Base-by-base conservation (phyloP, 1,140 invertebrate genomes). In the Belonocnema kinseyi region DNA sequence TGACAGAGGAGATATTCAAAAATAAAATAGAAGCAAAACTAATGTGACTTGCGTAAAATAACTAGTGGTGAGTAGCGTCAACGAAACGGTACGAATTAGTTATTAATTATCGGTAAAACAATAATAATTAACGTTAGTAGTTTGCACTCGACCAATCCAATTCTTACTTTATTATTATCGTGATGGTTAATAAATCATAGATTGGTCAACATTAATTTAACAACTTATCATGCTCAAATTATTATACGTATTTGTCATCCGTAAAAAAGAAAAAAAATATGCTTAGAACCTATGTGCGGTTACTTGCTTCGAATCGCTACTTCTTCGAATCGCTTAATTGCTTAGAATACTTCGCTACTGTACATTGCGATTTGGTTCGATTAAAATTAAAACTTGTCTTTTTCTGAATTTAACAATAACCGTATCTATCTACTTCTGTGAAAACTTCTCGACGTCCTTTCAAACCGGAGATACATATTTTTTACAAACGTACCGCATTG, bases 341-440 rank as follows among this genome's bases (percentile, higher is more conserved):
- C 56, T 66, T 66, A 66, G 61, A 66, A 66, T 66, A 66, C 46
- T 66, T 66, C 61, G 33, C 61, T 66, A 66, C 61, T 66, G 61
- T 66, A 66, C 61, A 66, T 16, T 46, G 61, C 61, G 61, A 66
- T 66, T 66, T 66, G 61, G 33, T 66, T 66, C 26, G 26, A 66
- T 66, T 66, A 33, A 40, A 66, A 66, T 40, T 40, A 66, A 66
- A 40, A 66, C 33, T 66, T 66, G 33, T 66, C 13, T 40, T 33
- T 66, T 33, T 33, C 61, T 40, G 26, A 14, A 66, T 66, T 40
- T 66, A 46, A 46, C 40, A 7, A 11, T 46, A 46, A 46, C 40
- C 7, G 40, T 46, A 11, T 46, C 40, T 46, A 46, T 46, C 40
- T 6, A 46, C 7, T 46, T 11, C 40, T 10, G 11, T 14, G 26